Evolutionary conservation across 2,113 vertebrate genomes (phyloP).

Genomic region (Aspidoscelis tigris): DNA sequence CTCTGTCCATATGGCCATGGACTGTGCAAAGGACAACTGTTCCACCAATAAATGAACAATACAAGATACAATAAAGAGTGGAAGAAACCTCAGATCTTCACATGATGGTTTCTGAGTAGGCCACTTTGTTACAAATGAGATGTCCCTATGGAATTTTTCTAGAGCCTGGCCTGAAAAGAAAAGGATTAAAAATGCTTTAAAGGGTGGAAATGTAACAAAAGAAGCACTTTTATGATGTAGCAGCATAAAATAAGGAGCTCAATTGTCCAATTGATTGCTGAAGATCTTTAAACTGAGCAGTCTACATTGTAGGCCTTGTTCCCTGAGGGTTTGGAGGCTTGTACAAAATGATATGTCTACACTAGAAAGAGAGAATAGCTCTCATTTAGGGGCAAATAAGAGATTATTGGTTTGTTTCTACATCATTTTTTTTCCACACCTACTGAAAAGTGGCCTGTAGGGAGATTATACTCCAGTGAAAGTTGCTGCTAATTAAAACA

Average conservation of each 20-base stretch:
- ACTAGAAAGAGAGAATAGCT: conserved; percentile 76
- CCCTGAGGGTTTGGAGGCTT: conserved; percentile 79
- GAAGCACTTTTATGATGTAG: conserved; percentile 96
- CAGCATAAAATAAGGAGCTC: conserved; percentile 93
- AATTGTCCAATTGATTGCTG: conserved; percentile 91
- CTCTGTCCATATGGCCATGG: not conserved
- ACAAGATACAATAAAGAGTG: conserved; percentile 88
- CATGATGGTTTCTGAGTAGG: conserved; percentile 85
- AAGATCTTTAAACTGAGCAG: conserved; percentile 88
- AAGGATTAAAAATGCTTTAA: conserved; percentile 93
- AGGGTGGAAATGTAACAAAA: conserved; percentile 96
- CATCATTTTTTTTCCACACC: conserved; percentile 79
- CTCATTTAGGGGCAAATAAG: conserved; percentile 84
- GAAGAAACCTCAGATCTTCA: conserved; percentile 81
- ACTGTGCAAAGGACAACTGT: not conserved
- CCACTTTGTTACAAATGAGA: conserved; percentile 88
- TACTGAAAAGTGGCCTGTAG: conserved; percentile 83
- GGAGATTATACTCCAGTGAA: conserved; percentile 92
- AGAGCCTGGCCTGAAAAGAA: conserved; percentile 88
- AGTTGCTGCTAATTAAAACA: conserved; percentile 96
- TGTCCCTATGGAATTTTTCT: conserved; percentile 91
- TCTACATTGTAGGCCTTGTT: conserved; percentile 71
- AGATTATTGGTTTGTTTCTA: conserved; percentile 94
- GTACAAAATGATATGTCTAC: conserved; percentile 80
- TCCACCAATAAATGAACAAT: conserved; percentile 85